These are phyloP conservation scores for Micrasema minimum DNA, from an alignment of 1,140 invertebrate genomes.

Conservation along the genomic window DNA sequence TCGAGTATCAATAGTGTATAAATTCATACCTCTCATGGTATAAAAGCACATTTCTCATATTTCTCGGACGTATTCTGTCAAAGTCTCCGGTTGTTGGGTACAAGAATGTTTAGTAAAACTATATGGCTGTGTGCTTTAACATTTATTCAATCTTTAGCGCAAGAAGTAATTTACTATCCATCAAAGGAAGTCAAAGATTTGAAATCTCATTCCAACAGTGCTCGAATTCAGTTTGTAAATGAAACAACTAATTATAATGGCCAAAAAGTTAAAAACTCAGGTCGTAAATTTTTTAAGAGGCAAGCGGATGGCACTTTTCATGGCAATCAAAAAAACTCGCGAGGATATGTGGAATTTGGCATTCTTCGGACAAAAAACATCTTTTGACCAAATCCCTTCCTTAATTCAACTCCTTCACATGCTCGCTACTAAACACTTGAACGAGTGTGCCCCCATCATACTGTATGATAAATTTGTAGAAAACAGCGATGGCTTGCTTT, in stretches of 20 bases:
- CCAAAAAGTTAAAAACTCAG: slow-evolving; percentile 3
- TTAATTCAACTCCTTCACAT: slow-evolving; percentile 68
- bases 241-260: slow-evolving; percentile 6
- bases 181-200: slow-evolving; percentile 28
- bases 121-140: slow-evolving; percentile 5
- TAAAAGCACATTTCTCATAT: neutral
- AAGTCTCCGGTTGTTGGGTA: neutral
- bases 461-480: slow-evolving; percentile 71
- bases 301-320: slow-evolving; percentile 62
- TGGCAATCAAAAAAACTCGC: slow-evolving; percentile 68
- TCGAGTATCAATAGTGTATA: no score
- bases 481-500: slow-evolving; percentile 64
- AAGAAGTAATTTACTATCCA: slow-evolving; percentile 47
- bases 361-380: slow-evolving; percentile 60
- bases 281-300: slow-evolving; percentile 55
- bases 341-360: slow-evolving; percentile 65
- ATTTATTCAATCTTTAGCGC: slow-evolving; percentile 1
- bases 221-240: slow-evolving; percentile 9
- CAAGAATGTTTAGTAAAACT: slow-evolving; percentile 12
- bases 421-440: slow-evolving; percentile 68
- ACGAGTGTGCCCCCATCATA: slow-evolving; percentile 70
- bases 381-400: slow-evolving; percentile 65
- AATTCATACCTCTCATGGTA: neutral
- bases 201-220: slow-evolving; percentile 8
- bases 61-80: neutral